Percentiles rank a stretch among this genome's conserved stretches.
These are phyloP conservation scores for Philereme vetulata DNA, from an alignment of 2,888 invertebrate genomes.

Conservation along the genomic window DNA sequence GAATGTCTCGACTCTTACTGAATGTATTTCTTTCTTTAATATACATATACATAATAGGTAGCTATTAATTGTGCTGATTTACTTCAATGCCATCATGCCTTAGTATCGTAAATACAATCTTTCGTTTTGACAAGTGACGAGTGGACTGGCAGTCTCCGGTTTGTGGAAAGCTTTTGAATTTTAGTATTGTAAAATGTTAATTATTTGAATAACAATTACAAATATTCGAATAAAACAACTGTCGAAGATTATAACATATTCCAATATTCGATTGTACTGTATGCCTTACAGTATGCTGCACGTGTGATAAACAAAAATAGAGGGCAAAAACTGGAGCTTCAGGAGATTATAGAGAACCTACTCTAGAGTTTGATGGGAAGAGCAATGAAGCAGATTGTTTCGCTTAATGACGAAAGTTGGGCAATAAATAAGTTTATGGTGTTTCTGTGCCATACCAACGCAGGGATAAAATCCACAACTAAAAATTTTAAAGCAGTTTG, in stretches of 20 bases:
- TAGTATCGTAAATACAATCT: neutral
- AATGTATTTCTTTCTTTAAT: neutral
- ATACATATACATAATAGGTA: no score
- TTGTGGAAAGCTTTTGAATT: neutral
- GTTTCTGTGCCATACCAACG: neutral
- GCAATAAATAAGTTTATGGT: slow-evolving; percentile 5
- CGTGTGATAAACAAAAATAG: no score
- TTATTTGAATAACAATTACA: no score
- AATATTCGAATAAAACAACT: no score
- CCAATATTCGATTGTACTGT: no score
- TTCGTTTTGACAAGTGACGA: neutral
- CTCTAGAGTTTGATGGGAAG: slow-evolving; percentile 3
- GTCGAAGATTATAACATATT: no score
- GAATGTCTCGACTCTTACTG: neutral
- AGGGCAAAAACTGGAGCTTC: neutral
- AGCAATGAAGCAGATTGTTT: slow-evolving; percentile 4
- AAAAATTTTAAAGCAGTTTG: no score
- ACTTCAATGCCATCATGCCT: neutral
- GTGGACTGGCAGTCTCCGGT: neutral
- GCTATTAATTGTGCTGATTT: neutral
- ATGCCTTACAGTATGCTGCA: no score
- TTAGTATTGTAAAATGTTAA: no score
- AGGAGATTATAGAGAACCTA: neutral
- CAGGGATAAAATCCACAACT: neutral
- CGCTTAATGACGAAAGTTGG: neutral